Percentiles rank a stretch among this genome's conserved stretches.
phyloP scores from a whole-genome alignment of 1,140 invertebrate species.

The Heliconius congener region DNA sequence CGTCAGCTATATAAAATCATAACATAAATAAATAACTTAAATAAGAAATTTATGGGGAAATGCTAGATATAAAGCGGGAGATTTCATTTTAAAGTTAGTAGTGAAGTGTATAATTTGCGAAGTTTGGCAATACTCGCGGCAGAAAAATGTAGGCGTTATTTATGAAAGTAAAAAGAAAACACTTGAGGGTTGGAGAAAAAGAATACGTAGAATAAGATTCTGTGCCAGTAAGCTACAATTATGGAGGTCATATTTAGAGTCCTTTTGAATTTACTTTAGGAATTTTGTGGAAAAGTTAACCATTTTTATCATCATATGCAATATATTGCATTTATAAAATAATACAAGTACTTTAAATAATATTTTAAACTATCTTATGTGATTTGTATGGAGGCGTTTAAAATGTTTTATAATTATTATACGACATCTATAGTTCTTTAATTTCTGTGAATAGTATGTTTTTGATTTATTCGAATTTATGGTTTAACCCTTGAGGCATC shows the following conservation, averaged over 20 bases:
- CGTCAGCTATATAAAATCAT: too few species aligned
- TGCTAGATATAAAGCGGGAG: background rate
- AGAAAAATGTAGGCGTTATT: background rate
- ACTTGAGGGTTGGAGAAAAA: background rate
- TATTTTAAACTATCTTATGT: too few species aligned
- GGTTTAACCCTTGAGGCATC: background rate
- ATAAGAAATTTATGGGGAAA: conserved; percentile 3
- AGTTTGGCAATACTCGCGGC: background rate
- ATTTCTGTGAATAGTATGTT: too few species aligned
- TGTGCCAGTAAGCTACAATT: background rate
- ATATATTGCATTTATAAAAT: too few species aligned
- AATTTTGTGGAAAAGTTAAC: background rate
- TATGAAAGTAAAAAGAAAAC: background rate
- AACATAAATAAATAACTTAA: background rate
- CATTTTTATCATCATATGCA: too few species aligned
- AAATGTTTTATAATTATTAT: too few species aligned
- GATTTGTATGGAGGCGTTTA: too few species aligned
- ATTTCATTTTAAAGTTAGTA: conserved; percentile 4
- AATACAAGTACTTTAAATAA: too few species aligned
- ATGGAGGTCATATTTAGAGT: background rate
- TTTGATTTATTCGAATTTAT: too few species aligned
- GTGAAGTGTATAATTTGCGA: conserved; percentile 1
- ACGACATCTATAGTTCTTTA: too few species aligned
- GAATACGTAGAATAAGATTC: background rate
- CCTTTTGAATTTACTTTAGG: background rate